A percentile compares a stretch with the other conserved stretches of the same genome.
Evolutionary conservation across 2,888 invertebrate species (phyloP).

Genomic region (Temnothorax ravouxi): DNA sequence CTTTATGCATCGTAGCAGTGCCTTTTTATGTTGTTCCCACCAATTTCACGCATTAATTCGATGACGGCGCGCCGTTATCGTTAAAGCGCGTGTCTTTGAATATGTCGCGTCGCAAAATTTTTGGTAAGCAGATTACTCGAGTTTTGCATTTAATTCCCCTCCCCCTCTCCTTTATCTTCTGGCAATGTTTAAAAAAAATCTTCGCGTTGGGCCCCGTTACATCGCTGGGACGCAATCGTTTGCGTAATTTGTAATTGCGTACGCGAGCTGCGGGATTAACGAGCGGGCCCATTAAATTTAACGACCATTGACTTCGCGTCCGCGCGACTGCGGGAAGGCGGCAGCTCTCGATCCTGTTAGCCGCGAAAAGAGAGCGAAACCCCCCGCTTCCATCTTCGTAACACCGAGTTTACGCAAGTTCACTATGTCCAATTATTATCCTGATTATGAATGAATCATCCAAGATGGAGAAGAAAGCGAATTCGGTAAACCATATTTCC

Average conservation of each 20-base stretch:
- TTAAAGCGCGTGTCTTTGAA: constrained; percentile 48
- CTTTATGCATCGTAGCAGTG: neutral
- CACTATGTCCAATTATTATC: neutral
- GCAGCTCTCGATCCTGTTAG: constrained; percentile 51
- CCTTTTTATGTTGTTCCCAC: constrained; percentile 10
- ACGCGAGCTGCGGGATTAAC: constrained; percentile 75
- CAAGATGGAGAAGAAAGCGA: constrained; percentile 9
- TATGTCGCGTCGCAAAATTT: constrained; percentile 50
- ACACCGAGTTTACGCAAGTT: constrained; percentile 23
- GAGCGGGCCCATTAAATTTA: constrained; percentile 77
- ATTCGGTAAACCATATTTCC: constrained; percentile 3
- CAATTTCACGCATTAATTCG: constrained; percentile 45
- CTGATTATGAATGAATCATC: neutral
- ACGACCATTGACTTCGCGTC: constrained; percentile 75
- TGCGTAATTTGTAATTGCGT: constrained; percentile 78
- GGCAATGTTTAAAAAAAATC: constrained; percentile 65
- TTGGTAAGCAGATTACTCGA: constrained; percentile 47
- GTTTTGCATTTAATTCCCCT: constrained; percentile 61
- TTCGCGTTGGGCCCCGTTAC: constrained; percentile 50
- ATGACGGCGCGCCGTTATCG: constrained; percentile 57
- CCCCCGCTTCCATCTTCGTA: constrained; percentile 12
- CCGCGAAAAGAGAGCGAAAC: constrained; percentile 30
- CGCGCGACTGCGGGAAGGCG: constrained; percentile 67
- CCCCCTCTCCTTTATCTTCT: neutral
- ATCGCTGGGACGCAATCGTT: constrained; percentile 65